Evolutionary conservation across 2,888 invertebrate genomes (phyloP), one percentile per base, ranked within the genome.

Genomic region (Uloborus plumipes): DNA sequence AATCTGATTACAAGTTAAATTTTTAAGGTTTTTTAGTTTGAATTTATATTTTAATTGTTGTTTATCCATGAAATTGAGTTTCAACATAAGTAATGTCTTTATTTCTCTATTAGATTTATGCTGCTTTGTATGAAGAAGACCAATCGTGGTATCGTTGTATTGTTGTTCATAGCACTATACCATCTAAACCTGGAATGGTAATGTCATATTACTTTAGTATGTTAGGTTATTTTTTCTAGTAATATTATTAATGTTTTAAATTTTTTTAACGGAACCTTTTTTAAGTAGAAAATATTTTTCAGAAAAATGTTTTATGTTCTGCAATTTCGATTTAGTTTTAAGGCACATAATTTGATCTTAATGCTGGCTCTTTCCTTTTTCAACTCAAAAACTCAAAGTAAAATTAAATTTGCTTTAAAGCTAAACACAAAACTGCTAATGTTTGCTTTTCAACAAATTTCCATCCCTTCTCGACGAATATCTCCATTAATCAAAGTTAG

Each of bases 21-120:
- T 2, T 18, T 13, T 13, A 13, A 6, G n/a, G n/a, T n/a, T 4
- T 58, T 58, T n/a, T 58, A 2, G 20, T n/a, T 58, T 58, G 58
- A 18, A 15, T n/a, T 18, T 3, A n/a, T 2, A 20, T 26, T 26
- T 26, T 20, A n/a, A 58, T 58, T 20, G 20, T n/a, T 58, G 13
- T n/a, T 18, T 18, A 20, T 4, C 15, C 58, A 20, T 3, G 2
- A 58, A n/a, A 20, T 58, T 58, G 13, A 1, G 6, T 22, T 58
- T 13, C 2, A n/a, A 61, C 7, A 31, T n/a, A n/a, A n/a, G n/a
- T n/a, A n/a, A n/a, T 61, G 13, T 61, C 13, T 61, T 61, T 2
- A 20, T 22, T 64, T 64, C n/a, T 71, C n/a, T 77, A 59, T n/a
- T 67, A 80, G 80, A 47, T 80, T n/a, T 80, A 80, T 70, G 73